Evolutionary conservation across 2,797 vertebrate species (phyloP).

Genomic region (Xiphophorus birchmanni): DNA sequence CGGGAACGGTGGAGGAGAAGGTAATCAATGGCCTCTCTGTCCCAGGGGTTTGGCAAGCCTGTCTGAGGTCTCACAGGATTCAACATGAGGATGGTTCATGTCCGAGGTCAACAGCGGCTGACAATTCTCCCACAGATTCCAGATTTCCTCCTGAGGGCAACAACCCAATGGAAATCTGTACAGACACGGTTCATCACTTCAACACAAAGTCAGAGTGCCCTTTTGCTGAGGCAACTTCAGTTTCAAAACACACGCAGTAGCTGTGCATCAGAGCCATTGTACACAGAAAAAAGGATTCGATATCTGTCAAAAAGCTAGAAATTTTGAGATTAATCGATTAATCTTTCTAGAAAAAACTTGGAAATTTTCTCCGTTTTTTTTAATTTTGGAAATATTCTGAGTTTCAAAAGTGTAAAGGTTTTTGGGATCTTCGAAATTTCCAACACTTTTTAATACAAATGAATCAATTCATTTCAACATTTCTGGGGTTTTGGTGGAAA

Average conservation of each 20-base stretch:
- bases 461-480: no score
- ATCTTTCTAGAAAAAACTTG: no score
- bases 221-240: constrained; percentile 34
- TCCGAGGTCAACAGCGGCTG: constrained; percentile 68
- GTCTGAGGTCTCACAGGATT: constrained; percentile 71
- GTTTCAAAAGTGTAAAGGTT: no score
- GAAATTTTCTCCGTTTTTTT: no score
- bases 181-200: constrained; percentile 46
- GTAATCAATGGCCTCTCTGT: constrained; percentile 79
- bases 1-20: constrained; percentile 39
- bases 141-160: constrained; percentile 47
- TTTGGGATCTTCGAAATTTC: no score
- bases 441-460: no score
- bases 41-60: constrained; percentile 63
- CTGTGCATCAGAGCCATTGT: no score
- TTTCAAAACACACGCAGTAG: constrained; percentile 31
- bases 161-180: constrained; percentile 47
- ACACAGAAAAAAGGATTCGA: no score
- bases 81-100: constrained; percentile 74
- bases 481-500: no score
- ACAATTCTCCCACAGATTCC: constrained; percentile 61
- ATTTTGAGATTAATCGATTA: no score
- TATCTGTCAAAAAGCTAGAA: no score
- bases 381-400: no score
- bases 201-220: constrained; percentile 18